Base-by-base conservation (phyloP, 2,888 invertebrate species). In the Barypeithes pellucidus region DNA sequence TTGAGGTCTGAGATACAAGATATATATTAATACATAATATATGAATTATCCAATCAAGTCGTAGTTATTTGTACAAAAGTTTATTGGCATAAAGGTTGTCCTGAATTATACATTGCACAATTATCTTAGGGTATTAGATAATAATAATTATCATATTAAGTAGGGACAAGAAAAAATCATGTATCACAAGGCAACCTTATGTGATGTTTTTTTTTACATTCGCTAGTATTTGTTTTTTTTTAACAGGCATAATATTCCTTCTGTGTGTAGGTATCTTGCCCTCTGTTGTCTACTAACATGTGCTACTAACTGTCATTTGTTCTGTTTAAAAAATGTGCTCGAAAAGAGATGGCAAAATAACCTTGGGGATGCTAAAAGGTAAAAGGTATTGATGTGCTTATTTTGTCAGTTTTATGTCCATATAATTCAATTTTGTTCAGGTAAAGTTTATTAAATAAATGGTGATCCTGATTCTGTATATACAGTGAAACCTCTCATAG, bases 361-460 rank as follows among this genome's bases (percentile, higher is more conserved):
- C 85, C 67, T 81, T 86, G 80, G 84, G 84, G 80, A 85, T 85
- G 85, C 78, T 86, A 79, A 86, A 85, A 85, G 85, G 85, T 85
- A 85, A 84, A 77, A 83, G 81, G 83, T 83, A 81, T 82, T 78
- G 80, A 80, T 81, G 81, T 80, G 75, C 52, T 29, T 41, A 29
- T 74, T 71, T 67, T 77, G 65, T 67, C 33, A 52, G 62, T 67
- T 65, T 68, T 16, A 11, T n/a, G n/a, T n/a, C n/a, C n/a, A n/a
- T n/a, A n/a, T n/a, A n/a, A n/a, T n/a, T n/a, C n/a, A n/a, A n/a
- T n/a, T n/a, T n/a, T n/a, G n/a, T n/a, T n/a, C n/a, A n/a, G n/a
- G n/a, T n/a, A n/a, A n/a, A n/a, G n/a, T n/a, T n/a, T n/a, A n/a
- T n/a, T n/a, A n/a, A n/a, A n/a, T n/a, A n/a, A n/a, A n/a, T n/a